A percentile compares a stretch with the other conserved stretches of the same genome.
Evolutionary conservation across 2,797 vertebrate species (phyloP).

Genomic region (Hozukius guyotensis): DNA sequence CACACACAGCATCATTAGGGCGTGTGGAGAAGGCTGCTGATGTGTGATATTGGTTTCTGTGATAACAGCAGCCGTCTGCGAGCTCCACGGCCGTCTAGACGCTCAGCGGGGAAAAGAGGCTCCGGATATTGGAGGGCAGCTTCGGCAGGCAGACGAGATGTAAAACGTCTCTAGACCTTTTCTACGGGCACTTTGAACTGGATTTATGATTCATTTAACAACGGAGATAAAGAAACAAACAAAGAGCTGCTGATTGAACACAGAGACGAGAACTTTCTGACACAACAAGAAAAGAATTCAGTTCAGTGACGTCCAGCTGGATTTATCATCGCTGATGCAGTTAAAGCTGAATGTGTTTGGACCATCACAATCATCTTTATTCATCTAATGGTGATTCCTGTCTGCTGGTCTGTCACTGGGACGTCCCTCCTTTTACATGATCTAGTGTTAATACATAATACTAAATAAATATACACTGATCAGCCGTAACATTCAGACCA

Average conservation of each 20-base stretch:
- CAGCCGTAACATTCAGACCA: too few species aligned
- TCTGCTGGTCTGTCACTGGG: not conserved
- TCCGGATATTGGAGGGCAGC: not conserved
- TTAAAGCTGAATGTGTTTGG: not conserved
- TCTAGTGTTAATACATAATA: not conserved
- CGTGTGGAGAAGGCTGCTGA: not conserved
- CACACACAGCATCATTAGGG: not conserved
- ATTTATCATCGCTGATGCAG: not conserved
- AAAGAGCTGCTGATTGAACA: not conserved
- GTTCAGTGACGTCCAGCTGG: not conserved
- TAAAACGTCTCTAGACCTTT: not conserved
- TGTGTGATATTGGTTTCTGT: conserved; percentile 4
- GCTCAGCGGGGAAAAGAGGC: not conserved
- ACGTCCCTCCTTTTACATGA: not conserved
- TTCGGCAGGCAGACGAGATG: not conserved
- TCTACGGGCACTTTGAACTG: not conserved
- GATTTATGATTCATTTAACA: conserved; percentile 12
- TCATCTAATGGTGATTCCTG: not conserved
- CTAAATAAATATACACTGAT: too few species aligned
- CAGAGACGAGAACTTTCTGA: not conserved
- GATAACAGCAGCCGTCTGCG: not conserved
- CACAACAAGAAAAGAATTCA: not conserved
- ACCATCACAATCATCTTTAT: not conserved
- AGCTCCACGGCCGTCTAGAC: not conserved
- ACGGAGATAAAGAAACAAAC: not conserved